These are phyloP conservation scores for Dasyurus viverrinus DNA, from an alignment of 2,113 vertebrate species.

Conservation along the genomic window DNA sequence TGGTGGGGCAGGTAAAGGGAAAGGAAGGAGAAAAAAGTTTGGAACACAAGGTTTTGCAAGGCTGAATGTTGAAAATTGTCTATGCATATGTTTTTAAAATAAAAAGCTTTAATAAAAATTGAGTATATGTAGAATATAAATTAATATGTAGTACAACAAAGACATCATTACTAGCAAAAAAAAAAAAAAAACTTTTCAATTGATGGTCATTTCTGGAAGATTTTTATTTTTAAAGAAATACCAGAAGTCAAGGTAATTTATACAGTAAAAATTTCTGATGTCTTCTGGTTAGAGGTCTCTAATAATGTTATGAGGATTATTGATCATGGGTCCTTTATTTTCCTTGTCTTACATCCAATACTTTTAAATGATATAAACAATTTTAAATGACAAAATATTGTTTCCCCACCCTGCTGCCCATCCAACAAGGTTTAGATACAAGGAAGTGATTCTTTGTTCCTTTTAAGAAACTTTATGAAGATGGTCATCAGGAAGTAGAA, in stretches of 20 bases:
- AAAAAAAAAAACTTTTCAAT: background rate
- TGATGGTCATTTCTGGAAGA: background rate
- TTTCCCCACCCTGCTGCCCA: background rate
- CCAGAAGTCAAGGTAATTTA: constrained; percentile 38
- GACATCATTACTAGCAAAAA: background rate
- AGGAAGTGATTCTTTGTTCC: background rate
- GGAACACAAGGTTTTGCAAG: too few relatives aligned
- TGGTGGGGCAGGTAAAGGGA: too few relatives aligned
- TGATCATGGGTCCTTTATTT: background rate
- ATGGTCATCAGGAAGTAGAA: background rate
- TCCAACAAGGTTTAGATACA: background rate
- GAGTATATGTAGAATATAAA: constrained; percentile 32
- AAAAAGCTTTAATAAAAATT: background rate
- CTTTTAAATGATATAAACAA: background rate
- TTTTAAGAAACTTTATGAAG: background rate
- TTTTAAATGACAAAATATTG: background rate
- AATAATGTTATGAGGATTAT: background rate
- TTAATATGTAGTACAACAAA: constrained; percentile 37
- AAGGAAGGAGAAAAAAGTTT: too few relatives aligned
- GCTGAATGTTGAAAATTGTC: too few relatives aligned
- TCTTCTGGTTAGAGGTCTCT: background rate
- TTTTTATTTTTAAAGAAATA: constrained; percentile 40
- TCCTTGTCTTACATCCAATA: background rate
- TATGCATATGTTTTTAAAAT: too few relatives aligned
- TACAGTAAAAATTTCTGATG: background rate